Evolutionary conservation across 2,797 vertebrate species (phyloP), one percentile per base, ranked within the genome.

Genomic region (Malurus splendens): DNA sequence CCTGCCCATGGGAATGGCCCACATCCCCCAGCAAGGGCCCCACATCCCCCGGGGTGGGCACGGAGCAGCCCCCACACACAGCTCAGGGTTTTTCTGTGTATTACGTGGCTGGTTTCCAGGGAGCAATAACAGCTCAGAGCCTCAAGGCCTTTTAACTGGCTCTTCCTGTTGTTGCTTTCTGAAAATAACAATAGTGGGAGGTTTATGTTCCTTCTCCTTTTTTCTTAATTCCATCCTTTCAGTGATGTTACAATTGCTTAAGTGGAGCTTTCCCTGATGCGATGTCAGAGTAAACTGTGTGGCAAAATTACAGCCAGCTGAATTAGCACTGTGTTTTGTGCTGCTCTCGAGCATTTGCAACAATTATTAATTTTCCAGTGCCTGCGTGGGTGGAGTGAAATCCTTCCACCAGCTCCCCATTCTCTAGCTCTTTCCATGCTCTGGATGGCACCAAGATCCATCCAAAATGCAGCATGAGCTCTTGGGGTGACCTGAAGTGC

Each of bases 171-270:
- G 70, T 85, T 89, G 60, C 76, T 87, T 75, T 90, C 85, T 78
- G 89, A 82, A 94, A 92, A 85, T 42, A 89, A 87, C 79, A 85
- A 65, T 60, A 87, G 82, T 78, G 77, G 87, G 80, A 94, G 88
- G 94, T 95, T 96, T 97, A 93, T 94, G 92, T 89, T 96, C 86
- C 86, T 93, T 94, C 93, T 90, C 61, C 38, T 81, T 85, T 74
- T 85, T 66, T n/a, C 87, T 92, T 86, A 94, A 89, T 88, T 91
- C 93, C 92, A 38, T 92, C 93, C 92, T 87, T 94, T 91, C 87
- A 83, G 90, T 82, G 90, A 94, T 92, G 89, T 85, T 96, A 96
- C 95, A 94, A 86, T 88, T 95, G 95, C 71, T 93, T 93, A 86
- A 87, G 84, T 41, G 59, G 56, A 93, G 85, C 90, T 87, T 95